phyloP scores from a whole-genome alignment of 2,797 vertebrate species.

The Corythornis leucogaster region DNA sequence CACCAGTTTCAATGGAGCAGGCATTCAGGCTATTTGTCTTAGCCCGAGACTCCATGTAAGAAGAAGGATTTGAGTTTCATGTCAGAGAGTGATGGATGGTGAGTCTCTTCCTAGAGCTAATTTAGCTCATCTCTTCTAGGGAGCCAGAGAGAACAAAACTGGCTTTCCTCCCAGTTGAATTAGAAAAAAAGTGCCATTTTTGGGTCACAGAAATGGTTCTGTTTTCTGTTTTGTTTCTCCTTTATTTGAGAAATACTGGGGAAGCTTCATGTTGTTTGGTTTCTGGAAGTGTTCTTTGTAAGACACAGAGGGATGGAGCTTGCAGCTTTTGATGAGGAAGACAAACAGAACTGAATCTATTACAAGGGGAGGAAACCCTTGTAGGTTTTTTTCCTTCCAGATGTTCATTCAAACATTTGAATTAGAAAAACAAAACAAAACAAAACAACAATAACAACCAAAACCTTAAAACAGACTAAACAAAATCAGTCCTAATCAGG shows the following conservation, averaged over 20 bases:
- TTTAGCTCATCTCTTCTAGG: background rate
- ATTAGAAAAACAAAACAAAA: background rate
- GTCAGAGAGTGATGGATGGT: background rate
- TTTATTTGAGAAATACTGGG: background rate
- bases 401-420: conserved; percentile 33
- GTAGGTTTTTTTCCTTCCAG: background rate
- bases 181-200: background rate
- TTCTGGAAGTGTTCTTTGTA: background rate
- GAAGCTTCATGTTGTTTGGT: background rate
- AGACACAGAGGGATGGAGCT: background rate
- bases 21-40: background rate
- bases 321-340: background rate
- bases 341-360: background rate
- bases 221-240: background rate
- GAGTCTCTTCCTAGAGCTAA: background rate
- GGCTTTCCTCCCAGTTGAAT: background rate
- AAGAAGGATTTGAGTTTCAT: background rate
- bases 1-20: background rate
- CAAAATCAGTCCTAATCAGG: conserved; percentile 66
- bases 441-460: background rate
- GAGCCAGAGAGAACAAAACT: background rate
- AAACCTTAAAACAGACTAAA: conserved; percentile 28
- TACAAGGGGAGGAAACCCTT: background rate
- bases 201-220: background rate
- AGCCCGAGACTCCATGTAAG: background rate